Conservation (phyloP, 2,797 vertebrate species). For the Hypotaenidia okinawae region DNA sequence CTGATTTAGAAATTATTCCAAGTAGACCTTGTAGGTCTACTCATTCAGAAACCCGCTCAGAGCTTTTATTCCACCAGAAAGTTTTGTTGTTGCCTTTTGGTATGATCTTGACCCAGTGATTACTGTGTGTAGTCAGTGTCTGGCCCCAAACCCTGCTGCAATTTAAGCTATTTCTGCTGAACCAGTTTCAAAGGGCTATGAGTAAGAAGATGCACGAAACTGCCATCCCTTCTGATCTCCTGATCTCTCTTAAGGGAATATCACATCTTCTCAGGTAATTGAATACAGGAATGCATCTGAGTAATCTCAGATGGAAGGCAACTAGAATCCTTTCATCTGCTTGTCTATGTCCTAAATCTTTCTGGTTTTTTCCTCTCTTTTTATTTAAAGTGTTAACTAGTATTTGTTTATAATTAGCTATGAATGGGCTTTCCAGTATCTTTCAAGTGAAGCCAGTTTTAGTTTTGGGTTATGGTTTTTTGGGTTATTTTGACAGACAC, state of each 20-base stretch:
- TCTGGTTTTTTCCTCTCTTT: conserved; percentile 42
- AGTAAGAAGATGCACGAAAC: conserved; percentile 72
- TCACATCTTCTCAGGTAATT: conserved; percentile 83
- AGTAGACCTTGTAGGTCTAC: not conserved
- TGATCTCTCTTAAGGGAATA: conserved; percentile 78
- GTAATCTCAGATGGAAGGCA: conserved; percentile 78
- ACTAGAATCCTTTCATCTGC: conserved; percentile 74
- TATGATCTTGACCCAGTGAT: conserved; percentile 45
- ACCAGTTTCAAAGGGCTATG: conserved; percentile 68
- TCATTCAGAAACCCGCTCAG: not conserved
- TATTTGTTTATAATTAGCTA: conserved; percentile 77
- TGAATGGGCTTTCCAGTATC: conserved; percentile 63
- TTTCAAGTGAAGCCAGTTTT: conserved; percentile 64
- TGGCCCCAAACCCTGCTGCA: conserved; percentile 66
- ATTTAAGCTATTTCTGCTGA: conserved; percentile 71
- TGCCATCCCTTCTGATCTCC: conserved; percentile 75
- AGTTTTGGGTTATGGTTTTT: too few species aligned
- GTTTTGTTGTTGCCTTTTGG: conserved; percentile 47
- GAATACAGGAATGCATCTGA: conserved; percentile 82
- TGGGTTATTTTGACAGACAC: not conserved
- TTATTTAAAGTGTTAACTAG: conserved; percentile 75
- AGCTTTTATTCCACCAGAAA: not conserved
- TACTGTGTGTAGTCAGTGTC: conserved; percentile 35
- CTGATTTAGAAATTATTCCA: not conserved
- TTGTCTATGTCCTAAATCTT: conserved; percentile 77